phyloP scores from a whole-genome alignment of 2,113 vertebrate species.

The Prunella himalayana region DNA sequence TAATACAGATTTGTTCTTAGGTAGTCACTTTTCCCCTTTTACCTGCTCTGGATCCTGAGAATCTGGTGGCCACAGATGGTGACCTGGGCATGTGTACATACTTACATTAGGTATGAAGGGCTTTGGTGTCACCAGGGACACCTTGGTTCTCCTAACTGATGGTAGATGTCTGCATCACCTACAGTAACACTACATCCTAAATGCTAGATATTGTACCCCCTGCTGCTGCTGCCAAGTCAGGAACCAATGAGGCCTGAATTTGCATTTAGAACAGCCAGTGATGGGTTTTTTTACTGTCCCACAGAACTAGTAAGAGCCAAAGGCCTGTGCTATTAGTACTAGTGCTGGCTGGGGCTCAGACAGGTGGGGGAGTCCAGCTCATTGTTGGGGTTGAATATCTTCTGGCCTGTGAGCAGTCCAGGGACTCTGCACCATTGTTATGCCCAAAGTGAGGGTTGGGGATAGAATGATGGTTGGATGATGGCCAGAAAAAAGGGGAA shows the following conservation, averaged over 20 bases:
- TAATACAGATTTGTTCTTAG: not conserved
- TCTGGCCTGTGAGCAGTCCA: not conserved
- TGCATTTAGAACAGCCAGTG: not conserved
- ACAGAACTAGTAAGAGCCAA: not conserved
- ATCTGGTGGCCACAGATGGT: not conserved
- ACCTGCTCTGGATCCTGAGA: not conserved
- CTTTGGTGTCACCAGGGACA: not conserved
- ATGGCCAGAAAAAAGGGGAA: not conserved
- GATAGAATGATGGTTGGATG: not conserved
- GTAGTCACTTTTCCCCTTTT: not conserved
- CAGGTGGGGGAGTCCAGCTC: not conserved
- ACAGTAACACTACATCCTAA: not conserved
- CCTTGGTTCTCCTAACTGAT: not conserved
- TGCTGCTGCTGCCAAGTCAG: not conserved
- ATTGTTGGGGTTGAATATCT: not conserved
- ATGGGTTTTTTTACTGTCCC: not conserved
- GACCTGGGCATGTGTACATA: too few species aligned
- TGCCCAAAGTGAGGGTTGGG: fast-evolving
- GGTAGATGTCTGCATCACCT: not conserved
- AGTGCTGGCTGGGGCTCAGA: not conserved
- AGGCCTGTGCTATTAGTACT: not conserved
- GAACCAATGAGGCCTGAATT: not conserved
- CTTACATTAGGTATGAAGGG: not conserved
- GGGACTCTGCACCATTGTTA: not conserved
- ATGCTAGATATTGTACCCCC: not conserved